Base-by-base conservation (phyloP, 2,113 vertebrate species). In the Eublepharis macularius region DNA sequence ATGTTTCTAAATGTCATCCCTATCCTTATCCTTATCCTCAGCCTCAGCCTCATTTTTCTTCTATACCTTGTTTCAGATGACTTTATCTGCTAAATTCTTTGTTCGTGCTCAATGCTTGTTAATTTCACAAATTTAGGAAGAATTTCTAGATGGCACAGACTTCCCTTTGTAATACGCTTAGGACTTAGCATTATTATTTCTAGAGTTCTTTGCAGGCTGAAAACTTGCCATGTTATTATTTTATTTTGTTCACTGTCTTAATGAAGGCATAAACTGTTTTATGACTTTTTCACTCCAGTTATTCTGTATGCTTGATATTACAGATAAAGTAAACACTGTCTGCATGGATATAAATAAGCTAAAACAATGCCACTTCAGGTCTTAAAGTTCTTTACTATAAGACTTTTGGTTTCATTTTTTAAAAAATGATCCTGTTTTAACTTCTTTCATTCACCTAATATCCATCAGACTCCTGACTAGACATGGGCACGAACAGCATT, bases 161-260 rank as follows among this genome's bases (percentile, higher is more conserved):
- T 76, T 26, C 47, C 76, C 0, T 32, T 4, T 13, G 0, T 69
- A 14, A 26, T 54, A 57, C 3, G 74, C 0, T 24, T 54, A 4
- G 0, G 83, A 10, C 85, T 1, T 60, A 34, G 80, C 17, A 70
- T 74, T 11, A 69, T 68, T 90, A 83, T 2, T 4, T 5, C 75
- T 76, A 34, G 1, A 45, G 1, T 0, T 49, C 74, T 86, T 32
- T 76, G 14, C 41, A 86, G 21, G 41, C 57, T 81, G 4, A 86
- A 74, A 51, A 70, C 3, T 51, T 74, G 49, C 0, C 1, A 21
- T 41, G 2, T 7, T 66, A 19, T 7, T 26, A 0, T 26, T 54
- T 2, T 11, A 0, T 0, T 2, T 32, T 57, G 39, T 41, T 0
- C 17, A 49, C 0, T 1, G 1, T 45, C 29, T 11, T 19, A 73